A percentile compares a stretch with the other conserved stretches of the same genome.
These are phyloP conservation scores for Parasteatoda lunata DNA, from an alignment of 2,888 invertebrate genomes.

Conservation along the genomic window DNA sequence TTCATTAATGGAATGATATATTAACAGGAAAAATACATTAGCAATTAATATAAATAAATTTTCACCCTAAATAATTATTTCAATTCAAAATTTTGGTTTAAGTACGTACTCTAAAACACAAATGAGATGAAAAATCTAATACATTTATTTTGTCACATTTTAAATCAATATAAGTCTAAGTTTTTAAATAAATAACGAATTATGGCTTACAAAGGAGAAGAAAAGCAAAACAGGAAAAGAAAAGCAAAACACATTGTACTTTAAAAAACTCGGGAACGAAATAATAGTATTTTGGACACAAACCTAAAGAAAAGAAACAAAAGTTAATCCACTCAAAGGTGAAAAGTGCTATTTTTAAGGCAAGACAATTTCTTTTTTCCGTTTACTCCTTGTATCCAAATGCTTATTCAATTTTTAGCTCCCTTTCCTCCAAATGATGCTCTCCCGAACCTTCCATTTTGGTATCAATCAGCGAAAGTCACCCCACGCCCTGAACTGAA, in stretches of 20 bases:
- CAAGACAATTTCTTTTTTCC: conserved; percentile 38
- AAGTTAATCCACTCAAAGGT: conserved; percentile 20
- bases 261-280: neutral
- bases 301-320: neutral
- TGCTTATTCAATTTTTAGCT: conserved; percentile 59
- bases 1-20: no score
- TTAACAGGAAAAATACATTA: no score
- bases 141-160: no score
- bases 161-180: no score
- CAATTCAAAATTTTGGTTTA: no score
- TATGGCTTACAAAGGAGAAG: no score
- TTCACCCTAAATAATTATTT: no score
- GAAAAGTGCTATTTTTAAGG: conserved; percentile 50
- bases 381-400: conserved; percentile 48
- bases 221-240: neutral
- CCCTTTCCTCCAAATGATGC: conserved; percentile 46
- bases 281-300: neutral
- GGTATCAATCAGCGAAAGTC: conserved; percentile 65
- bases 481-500: conserved; percentile 39
- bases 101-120: no score
- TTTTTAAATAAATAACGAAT: no score
- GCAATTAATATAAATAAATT: no score
- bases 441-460: conserved; percentile 40
- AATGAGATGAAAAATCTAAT: no score
- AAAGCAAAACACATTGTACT: neutral